phyloP scores from a whole-genome alignment of 2,113 vertebrate genomes.

The Engraulis encrasicolus region DNA sequence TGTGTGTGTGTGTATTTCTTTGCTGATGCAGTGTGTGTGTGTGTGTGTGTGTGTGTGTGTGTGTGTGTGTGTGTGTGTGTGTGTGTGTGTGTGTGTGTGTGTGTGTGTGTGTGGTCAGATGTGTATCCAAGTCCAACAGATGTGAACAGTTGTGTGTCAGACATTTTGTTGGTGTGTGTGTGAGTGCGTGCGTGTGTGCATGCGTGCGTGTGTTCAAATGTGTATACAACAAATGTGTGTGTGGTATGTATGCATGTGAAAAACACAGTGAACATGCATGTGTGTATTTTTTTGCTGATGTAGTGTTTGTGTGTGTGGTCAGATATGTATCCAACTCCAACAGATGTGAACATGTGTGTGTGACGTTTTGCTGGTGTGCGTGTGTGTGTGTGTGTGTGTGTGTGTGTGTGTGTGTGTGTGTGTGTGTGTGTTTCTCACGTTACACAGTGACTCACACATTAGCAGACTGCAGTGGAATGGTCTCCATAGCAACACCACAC shows the following conservation, averaged over 20 bases:
- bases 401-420: slow-evolving; percentile 8
- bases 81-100: slow-evolving; percentile 10
- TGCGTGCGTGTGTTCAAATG: background rate
- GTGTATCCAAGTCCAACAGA: no score
- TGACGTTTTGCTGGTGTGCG: background rate
- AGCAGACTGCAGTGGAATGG: background rate
- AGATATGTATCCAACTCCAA: no score
- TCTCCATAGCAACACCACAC: slow-evolving; percentile 14
- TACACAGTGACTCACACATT: slow-evolving; percentile 18
- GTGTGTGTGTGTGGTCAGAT: slow-evolving; percentile 1
- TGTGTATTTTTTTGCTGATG: background rate
- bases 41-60: background rate
- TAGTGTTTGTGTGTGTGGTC: slow-evolving; percentile 3
- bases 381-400: slow-evolving; percentile 2
- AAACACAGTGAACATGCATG: no score
- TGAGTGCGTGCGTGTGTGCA: background rate
- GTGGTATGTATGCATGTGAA: background rate
- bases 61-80: background rate
- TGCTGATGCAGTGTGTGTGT: slow-evolving; percentile 11
- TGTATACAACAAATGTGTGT: background rate
- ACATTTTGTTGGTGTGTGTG: background rate
- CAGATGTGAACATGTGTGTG: background rate
- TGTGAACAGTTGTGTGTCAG: background rate
- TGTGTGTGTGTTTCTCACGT: background rate
- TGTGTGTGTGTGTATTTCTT: slow-evolving; percentile 9